A percentile compares a stretch with the other conserved stretches of the same genome.
These are phyloP conservation scores for Oscheius sp. DNA, from an alignment of 2,888 invertebrate genomes.

Conservation along the genomic window DNA sequence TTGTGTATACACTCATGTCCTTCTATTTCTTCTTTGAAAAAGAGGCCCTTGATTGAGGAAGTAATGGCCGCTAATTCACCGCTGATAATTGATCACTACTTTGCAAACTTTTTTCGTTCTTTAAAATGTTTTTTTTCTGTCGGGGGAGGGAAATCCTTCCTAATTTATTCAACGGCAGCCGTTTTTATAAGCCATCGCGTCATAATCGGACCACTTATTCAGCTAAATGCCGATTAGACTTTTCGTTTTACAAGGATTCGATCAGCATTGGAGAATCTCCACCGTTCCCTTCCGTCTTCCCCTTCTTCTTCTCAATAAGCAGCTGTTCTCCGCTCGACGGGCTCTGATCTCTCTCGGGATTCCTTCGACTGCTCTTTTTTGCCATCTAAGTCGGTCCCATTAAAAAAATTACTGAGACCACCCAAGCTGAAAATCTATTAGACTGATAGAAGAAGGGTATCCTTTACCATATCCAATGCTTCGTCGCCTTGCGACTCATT, in stretches of 20 bases:
- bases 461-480: neutral
- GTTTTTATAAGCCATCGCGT: neutral
- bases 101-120: no score
- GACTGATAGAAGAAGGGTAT: no score
- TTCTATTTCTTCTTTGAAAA: no score
- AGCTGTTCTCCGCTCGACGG: neutral
- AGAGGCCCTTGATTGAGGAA: no score
- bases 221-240: neutral
- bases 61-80: no score
- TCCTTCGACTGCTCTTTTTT: neutral
- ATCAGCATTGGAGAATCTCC: neutral
- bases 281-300: neutral
- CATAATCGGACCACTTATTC: neutral
- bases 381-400: neutral
- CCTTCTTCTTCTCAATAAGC: neutral
- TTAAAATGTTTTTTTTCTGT: no score
- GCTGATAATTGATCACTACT: no score
- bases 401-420: conserved; percentile 2
- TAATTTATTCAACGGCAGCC: neutral
- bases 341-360: conserved; percentile 1
- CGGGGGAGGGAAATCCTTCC: neutral
- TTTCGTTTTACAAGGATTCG: no score
- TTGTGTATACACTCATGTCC: no score
- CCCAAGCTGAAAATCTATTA: conserved; percentile 20
- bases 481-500: no score